phyloP scores from a whole-genome alignment of 2,797 vertebrate species.

The Acipenser oxyrinchus region DNA sequence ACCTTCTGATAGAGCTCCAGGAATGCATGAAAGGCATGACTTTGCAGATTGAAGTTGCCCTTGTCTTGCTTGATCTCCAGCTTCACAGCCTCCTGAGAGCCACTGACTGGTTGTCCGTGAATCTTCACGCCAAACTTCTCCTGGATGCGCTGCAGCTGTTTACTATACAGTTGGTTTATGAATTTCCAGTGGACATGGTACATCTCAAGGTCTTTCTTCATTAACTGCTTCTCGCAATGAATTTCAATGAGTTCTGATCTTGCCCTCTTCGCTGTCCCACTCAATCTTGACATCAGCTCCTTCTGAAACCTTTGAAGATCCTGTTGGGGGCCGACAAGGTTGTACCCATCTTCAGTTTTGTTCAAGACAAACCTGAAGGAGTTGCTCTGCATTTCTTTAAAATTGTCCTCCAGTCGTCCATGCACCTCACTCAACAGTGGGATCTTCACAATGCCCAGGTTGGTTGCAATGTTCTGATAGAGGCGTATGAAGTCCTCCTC shows the following conservation, averaged over 20 bases:
- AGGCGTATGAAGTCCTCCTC: slow-evolving; percentile 21
- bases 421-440: slow-evolving; percentile 8
- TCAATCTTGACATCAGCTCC: not conserved
- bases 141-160: slow-evolving; percentile 25
- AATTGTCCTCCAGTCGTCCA: not conserved
- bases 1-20: slow-evolving; percentile 45
- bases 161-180: not conserved
- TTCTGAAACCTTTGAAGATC: not conserved
- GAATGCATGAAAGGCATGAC: slow-evolving; percentile 46
- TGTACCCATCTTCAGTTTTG: slow-evolving; percentile 10
- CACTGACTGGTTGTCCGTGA: accelerated
- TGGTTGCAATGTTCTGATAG: accelerated
- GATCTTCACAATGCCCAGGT: accelerated
- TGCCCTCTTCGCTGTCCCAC: not conserved
- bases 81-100: slow-evolving; percentile 3
- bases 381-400: slow-evolving; percentile 3
- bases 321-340: slow-evolving; percentile 14
- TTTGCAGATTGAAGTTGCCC: slow-evolving; percentile 29
- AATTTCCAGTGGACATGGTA: slow-evolving; percentile 25
- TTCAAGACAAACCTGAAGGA: slow-evolving; percentile 28
- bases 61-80: slow-evolving; percentile 18
- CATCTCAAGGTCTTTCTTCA: slow-evolving; percentile 25
- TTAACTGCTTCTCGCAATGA: slow-evolving; percentile 26
- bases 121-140: slow-evolving; percentile 40
- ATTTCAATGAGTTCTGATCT: slow-evolving; percentile 11